Percentiles rank a stretch among this genome's conserved stretches.
Conservation (phyloP, 2,797 vertebrate genomes). For the Acanthis flammea region DNA sequence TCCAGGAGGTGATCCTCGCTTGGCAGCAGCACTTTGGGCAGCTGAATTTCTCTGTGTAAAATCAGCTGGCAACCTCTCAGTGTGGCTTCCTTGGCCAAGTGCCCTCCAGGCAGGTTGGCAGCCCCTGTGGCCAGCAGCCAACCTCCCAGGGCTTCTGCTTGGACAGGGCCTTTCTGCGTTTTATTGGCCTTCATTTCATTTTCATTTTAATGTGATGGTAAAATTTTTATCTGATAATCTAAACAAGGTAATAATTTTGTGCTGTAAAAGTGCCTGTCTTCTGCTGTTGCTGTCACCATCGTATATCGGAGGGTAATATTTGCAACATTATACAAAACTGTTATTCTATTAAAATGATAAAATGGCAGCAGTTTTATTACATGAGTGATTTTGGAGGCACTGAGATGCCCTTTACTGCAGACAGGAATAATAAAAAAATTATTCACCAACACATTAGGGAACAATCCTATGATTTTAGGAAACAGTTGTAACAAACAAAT, state of each 20-base stretch:
- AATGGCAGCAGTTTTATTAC: conserved; percentile 54
- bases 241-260: conserved; percentile 40
- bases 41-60: background rate
- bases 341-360: conserved; percentile 61
- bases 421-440: conserved; percentile 49
- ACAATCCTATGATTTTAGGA: conserved; percentile 9
- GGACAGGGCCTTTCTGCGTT: background rate
- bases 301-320: background rate
- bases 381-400: conserved; percentile 51
- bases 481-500: conserved; percentile 10
- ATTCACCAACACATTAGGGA: conserved; percentile 44
- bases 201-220: conserved; percentile 22
- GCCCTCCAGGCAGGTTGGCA: background rate
- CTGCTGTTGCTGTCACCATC: background rate
- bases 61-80: background rate
- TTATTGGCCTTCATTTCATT: conserved; percentile 44
- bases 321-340: conserved; percentile 34
- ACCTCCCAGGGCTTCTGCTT: background rate
- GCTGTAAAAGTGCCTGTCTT: conserved; percentile 37
- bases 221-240: conserved; percentile 56
- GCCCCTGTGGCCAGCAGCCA: background rate
- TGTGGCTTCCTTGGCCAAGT: background rate
- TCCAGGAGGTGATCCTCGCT: background rate
- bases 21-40: background rate
- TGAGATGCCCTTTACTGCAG: conserved; percentile 38